These are phyloP conservation scores for Anthoscopus minutus DNA, from an alignment of 2,113 vertebrate species.

Conservation along the genomic window DNA sequence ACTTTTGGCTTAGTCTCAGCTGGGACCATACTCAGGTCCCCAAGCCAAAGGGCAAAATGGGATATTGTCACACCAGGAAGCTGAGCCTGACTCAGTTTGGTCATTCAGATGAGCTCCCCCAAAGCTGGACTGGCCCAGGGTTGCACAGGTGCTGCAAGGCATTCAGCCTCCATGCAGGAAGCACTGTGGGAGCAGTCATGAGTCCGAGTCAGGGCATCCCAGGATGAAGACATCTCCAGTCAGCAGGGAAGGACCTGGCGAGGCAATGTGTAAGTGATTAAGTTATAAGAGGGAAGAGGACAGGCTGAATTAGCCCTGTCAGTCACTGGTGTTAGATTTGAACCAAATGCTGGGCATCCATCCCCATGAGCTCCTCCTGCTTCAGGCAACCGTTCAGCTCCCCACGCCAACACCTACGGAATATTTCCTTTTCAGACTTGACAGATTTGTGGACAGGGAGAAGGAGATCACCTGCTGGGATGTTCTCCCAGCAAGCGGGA, in stretches of 20 bases:
- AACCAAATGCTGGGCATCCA: constrained; percentile 49
- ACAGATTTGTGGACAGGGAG: background rate
- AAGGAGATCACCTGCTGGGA: background rate
- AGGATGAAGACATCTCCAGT: constrained; percentile 19
- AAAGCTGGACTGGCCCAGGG: background rate
- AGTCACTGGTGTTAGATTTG: background rate
- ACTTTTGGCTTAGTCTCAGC: background rate
- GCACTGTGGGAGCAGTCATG: fast-evolving
- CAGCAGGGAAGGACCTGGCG: background rate
- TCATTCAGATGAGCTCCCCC: background rate
- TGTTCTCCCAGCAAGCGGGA: background rate
- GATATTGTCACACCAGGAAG: background rate
- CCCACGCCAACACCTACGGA: background rate
- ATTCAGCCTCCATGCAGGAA: background rate
- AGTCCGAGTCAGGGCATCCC: background rate
- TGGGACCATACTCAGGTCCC: fast-evolving
- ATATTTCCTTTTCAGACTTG: background rate
- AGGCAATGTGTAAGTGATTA: constrained; percentile 46
- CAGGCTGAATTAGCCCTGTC: constrained; percentile 43
- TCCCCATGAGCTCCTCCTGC: background rate
- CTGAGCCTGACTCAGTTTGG: background rate
- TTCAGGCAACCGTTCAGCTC: background rate
- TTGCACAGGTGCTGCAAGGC: fast-evolving
- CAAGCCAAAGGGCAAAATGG: background rate
- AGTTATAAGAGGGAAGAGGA: constrained; percentile 26